Evolutionary conservation across 2,113 vertebrate species (phyloP), one percentile per base, ranked within the genome.

Genomic region (Anoura caudifer): DNA sequence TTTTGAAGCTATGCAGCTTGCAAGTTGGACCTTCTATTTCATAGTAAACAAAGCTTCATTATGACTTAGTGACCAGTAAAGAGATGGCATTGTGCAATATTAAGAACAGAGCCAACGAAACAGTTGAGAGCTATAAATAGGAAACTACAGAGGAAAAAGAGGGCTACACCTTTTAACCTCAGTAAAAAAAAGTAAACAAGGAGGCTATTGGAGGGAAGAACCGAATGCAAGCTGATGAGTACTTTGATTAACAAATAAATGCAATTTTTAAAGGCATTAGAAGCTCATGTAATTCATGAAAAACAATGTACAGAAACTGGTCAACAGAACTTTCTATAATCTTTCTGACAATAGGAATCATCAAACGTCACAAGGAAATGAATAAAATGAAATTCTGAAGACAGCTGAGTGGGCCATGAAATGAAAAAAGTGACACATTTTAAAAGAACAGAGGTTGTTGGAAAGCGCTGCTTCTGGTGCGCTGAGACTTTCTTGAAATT

Each of bases 31-130:
- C 85, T 88, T 88, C 41, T 72, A 38, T 84, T 84, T 94, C 36
- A 38, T 26, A 50, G 65, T 67, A 89, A 89, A 97, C 91, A 97
- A 95, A 97, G 97, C 96, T 90, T 93, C 89, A 89, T 91, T 97
- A 95, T 97, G 86, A 93, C 75, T 88, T 47, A 91, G 95, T 22
- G 70, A 59, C 52, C 41, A 87, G 33, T 84, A 70, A 97, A 97
- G 91, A 73, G 63, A 73, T 33, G 14, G 20, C 89, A 84, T 84
- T 96, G 97, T 97, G 82, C 26, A 87, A 67, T 28, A 80, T 6
- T 52, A 94, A 87, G 67, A 76, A 81, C 56, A 77, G 73, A 87
- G 93, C 75, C 94, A 90, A 86, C 14, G 12, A 56, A 91, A 89
- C 16, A 94, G 91, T 85, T 38, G 56, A 96, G 73, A 77, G 52